Base-by-base conservation (phyloP, 92 coral and sea anemone genomes). In the Galaxea fascicularis region DNA sequence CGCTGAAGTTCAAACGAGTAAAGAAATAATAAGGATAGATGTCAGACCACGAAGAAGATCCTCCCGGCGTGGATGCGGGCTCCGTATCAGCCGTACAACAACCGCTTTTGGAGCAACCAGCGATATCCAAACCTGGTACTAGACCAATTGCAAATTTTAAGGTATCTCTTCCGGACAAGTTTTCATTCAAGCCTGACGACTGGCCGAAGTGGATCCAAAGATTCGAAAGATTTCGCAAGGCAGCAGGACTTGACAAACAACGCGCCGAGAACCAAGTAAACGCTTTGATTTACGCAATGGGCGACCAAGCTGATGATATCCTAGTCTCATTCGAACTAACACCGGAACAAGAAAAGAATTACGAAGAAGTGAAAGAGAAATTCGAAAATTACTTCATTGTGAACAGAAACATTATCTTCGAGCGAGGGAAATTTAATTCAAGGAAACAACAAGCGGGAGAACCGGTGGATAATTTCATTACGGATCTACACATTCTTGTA, bases 401-500 rank as follows among this genome's bases (percentile, higher is more conserved):
- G 39, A 65, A 65, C 5, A 65, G 71, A 65, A 65, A 65, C 44
- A 65, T n/a, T n/a, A n/a, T 25, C 71, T 65, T 65, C n/a, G 71
- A 65, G 35, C 9, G 71, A 65, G 71, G 4, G 35, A 65, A 65
- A 30, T 65, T 65, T 24, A 65, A 65, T 25, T 65, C 71, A 65
- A 24, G 71, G 26, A 65, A 65, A 13, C 71, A 65, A 25, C 16
- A 13, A 1, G 70, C 31, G 70, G 71, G 71, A 24, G 41, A 65
- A 10, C 26, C 41, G 35, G 44, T 65, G 71, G 44, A 58, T 18
- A 58, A 14, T 9, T 58, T 58, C 64, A 78, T 86, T 26, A 85
- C 80, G n/a, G 90, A 77, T 76, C 46, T 85, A 39, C 67, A 89
- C 57, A 29, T 76, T 22, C 86, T 89, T 47, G 85, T 85, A 24